A percentile compares a stretch with the other conserved stretches of the same genome.
These are phyloP conservation scores for Pipa parva DNA, from an alignment of 2,113 vertebrate genomes.

Conservation along the genomic window DNA sequence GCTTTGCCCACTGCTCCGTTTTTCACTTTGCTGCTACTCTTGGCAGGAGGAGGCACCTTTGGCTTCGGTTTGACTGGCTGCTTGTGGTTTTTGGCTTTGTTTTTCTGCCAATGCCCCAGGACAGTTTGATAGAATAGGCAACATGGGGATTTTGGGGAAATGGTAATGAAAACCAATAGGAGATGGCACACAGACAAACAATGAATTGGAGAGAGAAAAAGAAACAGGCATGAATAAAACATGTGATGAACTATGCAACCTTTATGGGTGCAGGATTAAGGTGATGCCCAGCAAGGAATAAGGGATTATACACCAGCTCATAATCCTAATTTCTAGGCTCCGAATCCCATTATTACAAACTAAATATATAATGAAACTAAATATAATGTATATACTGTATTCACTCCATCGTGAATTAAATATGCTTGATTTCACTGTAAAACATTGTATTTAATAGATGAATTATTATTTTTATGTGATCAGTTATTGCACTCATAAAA, in stretches of 20 bases:
- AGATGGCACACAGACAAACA: constrained; percentile 44
- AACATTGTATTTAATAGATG: too few relatives aligned
- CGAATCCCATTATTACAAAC: too few relatives aligned
- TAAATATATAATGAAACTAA: too few relatives aligned
- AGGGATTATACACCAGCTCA: background rate
- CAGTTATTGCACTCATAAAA: too few relatives aligned
- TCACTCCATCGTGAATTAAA: too few relatives aligned
- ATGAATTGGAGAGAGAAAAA: constrained; percentile 27
- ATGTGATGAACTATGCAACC: constrained; percentile 22
- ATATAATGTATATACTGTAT: too few relatives aligned
- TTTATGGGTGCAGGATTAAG: constrained; percentile 25
- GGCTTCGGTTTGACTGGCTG: constrained; percentile 51
- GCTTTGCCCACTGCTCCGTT: constrained; percentile 49
- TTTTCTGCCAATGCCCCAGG: constrained; percentile 35
- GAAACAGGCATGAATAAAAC: constrained; percentile 24
- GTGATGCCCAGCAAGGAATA: constrained; percentile 28
- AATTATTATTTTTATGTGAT: too few relatives aligned
- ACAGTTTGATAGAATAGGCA: constrained; percentile 38
- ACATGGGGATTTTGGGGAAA: constrained; percentile 43
- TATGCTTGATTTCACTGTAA: too few relatives aligned
- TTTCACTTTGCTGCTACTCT: constrained; percentile 44
- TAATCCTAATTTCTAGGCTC: too few relatives aligned
- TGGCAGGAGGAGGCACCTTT: constrained; percentile 51
- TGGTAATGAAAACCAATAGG: constrained; percentile 5
- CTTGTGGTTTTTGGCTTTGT: constrained; percentile 52